Evolutionary conservation across 2,113 vertebrate genomes (phyloP).

Genomic region (Melanocharis versteri): DNA sequence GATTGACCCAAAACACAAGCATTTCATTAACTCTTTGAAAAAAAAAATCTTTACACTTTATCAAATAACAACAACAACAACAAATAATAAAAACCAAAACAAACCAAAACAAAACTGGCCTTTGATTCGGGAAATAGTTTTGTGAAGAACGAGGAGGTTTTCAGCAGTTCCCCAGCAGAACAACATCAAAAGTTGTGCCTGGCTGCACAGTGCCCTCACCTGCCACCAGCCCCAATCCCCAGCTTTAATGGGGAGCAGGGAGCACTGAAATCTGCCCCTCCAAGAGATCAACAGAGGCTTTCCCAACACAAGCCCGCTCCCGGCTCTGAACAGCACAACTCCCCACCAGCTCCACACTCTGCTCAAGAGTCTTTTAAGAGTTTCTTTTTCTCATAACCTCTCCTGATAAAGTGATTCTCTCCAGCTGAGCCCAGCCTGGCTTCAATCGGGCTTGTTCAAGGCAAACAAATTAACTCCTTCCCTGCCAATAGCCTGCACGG

Average conservation of each 20-base stretch:
- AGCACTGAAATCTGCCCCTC: not conserved
- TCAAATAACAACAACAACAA: not conserved
- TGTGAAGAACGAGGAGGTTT: not conserved
- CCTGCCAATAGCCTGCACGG: not conserved
- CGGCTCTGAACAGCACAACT: not conserved
- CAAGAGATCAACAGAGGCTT: not conserved
- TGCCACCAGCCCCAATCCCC: not conserved
- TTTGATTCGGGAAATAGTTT: not conserved
- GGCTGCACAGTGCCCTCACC: not conserved
- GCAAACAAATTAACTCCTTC: slow-evolving; percentile 2
- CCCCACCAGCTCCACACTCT: not conserved
- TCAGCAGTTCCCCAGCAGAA: not conserved
- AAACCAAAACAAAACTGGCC: not conserved
- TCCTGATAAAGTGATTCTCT: slow-evolving; percentile 13
- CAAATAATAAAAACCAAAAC: no score
- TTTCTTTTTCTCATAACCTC: slow-evolving; percentile 19
- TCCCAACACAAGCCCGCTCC: not conserved
- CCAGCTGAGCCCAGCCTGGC: slow-evolving; percentile 42
- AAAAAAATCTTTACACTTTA: not conserved
- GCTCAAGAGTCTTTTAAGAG: slow-evolving; percentile 23
- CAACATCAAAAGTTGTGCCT: not conserved
- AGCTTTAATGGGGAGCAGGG: not conserved
- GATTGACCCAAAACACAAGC: not conserved
- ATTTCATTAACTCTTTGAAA: not conserved
- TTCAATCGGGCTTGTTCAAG: not conserved